These are phyloP conservation scores for Poecile montanus DNA, from an alignment of 2,797 vertebrate genomes.

Conservation along the genomic window DNA sequence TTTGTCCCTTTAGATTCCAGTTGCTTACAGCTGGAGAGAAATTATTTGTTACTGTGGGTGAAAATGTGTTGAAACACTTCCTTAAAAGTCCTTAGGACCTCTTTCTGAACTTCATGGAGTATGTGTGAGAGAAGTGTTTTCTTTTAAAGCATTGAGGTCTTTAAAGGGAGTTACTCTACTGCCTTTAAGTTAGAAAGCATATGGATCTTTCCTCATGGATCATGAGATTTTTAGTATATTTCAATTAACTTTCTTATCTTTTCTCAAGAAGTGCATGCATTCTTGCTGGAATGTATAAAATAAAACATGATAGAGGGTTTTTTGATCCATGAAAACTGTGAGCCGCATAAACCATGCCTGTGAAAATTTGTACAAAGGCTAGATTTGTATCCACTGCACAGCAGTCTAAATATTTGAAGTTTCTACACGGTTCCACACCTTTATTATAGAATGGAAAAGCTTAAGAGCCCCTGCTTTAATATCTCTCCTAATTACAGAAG, in stretches of 20 bases:
- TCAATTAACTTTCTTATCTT: background rate
- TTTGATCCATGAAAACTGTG: background rate
- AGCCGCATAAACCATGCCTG: background rate
- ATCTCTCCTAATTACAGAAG: background rate
- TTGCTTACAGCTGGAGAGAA: background rate
- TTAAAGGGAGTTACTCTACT: background rate
- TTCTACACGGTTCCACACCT: background rate
- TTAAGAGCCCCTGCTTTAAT: background rate
- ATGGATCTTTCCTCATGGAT: background rate
- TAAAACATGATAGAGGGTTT: background rate
- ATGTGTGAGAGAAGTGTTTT: background rate
- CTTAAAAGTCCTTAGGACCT: background rate
- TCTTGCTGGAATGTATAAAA: background rate
- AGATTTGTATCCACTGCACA: background rate
- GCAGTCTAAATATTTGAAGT: background rate
- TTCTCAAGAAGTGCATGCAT: background rate
- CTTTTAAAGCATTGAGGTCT: background rate
- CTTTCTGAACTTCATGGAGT: background rate
- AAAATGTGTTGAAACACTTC: background rate
- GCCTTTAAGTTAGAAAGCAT: background rate
- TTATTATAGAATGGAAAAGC: background rate
- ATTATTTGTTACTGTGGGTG: background rate
- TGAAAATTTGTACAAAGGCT: background rate
- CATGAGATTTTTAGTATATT: background rate
- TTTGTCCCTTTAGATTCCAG: background rate